phyloP scores from a whole-genome alignment of 2,797 vertebrate genomes.

The Mus minutoides region DNA sequence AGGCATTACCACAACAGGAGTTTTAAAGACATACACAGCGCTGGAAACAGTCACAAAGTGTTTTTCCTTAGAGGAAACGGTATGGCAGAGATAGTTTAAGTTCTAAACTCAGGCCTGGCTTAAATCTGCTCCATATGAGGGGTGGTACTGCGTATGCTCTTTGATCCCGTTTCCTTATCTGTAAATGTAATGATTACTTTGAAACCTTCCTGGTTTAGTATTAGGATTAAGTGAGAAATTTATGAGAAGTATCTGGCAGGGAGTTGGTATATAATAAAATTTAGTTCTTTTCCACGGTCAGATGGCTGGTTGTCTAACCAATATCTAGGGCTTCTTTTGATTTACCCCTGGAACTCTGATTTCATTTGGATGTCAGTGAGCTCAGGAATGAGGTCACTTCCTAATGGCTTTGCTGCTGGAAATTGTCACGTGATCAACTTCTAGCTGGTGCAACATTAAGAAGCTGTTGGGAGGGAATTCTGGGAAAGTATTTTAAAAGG shows the following conservation, averaged over 20 bases:
- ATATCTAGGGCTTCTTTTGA: not conserved
- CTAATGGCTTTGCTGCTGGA: not conserved
- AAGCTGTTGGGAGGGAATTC: constrained; percentile 2
- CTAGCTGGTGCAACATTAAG: not conserved
- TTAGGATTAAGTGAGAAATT: constrained; percentile 57
- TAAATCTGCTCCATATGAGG: not conserved
- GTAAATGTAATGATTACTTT: constrained; percentile 47
- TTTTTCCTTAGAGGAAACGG: constrained; percentile 17
- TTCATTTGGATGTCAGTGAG: not conserved
- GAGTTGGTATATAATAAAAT: constrained; percentile 14
- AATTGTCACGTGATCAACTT: not conserved
- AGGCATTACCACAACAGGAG: not conserved
- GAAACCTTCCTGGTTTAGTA: constrained; percentile 58
- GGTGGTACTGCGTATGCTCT: not conserved
- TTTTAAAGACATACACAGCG: not conserved
- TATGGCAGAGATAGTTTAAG: not conserved
- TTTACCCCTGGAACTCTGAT: not conserved
- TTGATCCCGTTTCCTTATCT: constrained; percentile 52
- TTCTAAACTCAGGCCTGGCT: constrained; percentile 35
- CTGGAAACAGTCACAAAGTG: not conserved
- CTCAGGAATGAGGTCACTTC: not conserved
- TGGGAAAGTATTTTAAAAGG: not conserved
- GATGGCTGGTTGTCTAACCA: not conserved
- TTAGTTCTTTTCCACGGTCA: not conserved
- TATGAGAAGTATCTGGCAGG: not conserved